These are phyloP conservation scores for Amiota minor DNA, from an alignment of 2,888 invertebrate genomes.

Conservation along the genomic window DNA sequence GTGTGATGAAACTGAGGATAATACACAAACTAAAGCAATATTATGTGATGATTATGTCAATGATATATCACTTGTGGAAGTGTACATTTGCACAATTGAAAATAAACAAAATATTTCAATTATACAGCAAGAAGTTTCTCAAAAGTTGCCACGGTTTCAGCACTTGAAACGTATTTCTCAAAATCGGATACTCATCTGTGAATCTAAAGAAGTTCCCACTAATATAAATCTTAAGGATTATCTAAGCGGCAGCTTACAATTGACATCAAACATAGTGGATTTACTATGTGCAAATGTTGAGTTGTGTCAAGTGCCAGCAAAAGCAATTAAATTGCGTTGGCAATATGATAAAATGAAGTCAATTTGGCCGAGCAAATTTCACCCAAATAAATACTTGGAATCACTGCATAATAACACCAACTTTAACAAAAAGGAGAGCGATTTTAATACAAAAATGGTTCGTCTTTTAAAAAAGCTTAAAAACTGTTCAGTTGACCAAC, in stretches of 20 bases:
- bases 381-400: slow-evolving; percentile 84
- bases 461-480: slow-evolving; percentile 71
- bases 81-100: slow-evolving; percentile 78
- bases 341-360: slow-evolving; percentile 79
- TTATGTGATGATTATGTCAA: slow-evolving; percentile 76
- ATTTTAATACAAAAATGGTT: slow-evolving; percentile 78
- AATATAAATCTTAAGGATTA: slow-evolving; percentile 64
- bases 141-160: slow-evolving; percentile 77
- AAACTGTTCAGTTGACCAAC: slow-evolving; percentile 39
- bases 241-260: slow-evolving; percentile 72
- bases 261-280: slow-evolving; percentile 45
- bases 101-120: slow-evolving; percentile 79
- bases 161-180: slow-evolving; percentile 84
- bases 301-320: slow-evolving; percentile 77
- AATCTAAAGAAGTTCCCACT: slow-evolving; percentile 39
- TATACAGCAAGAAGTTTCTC: slow-evolving; percentile 77
- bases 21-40: slow-evolving; percentile 74
- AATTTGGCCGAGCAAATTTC: slow-evolving; percentile 89
- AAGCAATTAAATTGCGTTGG: slow-evolving; percentile 78
- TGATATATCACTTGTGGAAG: slow-evolving; percentile 75
- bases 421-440: slow-evolving; percentile 76
- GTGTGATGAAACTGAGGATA: slow-evolving; percentile 17
- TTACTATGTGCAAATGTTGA: slow-evolving; percentile 72
- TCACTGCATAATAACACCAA: slow-evolving; percentile 77
- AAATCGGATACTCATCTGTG: slow-evolving; percentile 77